Evolutionary conservation across 2,888 invertebrate species (phyloP).

Genomic region (Venusia cambrica): DNA sequence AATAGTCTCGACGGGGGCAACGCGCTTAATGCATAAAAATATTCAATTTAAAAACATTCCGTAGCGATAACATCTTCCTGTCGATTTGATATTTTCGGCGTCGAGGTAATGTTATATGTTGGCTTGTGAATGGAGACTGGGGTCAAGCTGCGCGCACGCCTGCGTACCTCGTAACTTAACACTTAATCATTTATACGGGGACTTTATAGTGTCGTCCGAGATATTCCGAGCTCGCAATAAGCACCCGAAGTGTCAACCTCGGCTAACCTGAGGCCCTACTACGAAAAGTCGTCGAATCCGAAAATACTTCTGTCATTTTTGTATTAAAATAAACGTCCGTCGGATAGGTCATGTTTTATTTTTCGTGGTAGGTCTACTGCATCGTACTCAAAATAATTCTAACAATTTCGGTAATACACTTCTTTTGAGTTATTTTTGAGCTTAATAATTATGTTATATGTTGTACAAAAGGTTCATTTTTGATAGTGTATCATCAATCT

Average conservation of each 20-base stretch:
- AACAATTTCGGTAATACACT: no score
- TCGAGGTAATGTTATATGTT: conserved; percentile 72
- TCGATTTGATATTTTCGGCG: conserved; percentile 80
- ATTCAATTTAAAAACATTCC: conserved; percentile 79
- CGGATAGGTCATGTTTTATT: no score
- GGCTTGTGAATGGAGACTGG: conserved; percentile 65
- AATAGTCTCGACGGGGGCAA: conserved; percentile 60
- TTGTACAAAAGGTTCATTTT: no score
- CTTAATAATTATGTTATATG: no score
- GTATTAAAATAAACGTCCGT: no score
- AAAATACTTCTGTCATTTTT: no score
- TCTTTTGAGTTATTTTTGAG: no score
- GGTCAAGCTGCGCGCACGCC: conserved; percentile 68
- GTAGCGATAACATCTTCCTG: conserved; percentile 74
- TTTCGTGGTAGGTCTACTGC: no score
- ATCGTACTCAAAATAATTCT: no score
- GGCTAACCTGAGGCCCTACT: conserved; percentile 1
- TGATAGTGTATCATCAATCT: no score
- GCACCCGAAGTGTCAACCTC: conserved; percentile 27
- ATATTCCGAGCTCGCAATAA: conserved; percentile 34
- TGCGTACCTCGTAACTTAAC: conserved; percentile 72
- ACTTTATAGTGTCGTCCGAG: conserved; percentile 60
- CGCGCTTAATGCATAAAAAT: conserved; percentile 67
- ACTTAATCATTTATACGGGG: conserved; percentile 77
- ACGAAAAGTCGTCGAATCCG: no score